phyloP scores from a whole-genome alignment of 2,888 invertebrate species.

The Tinea semifulvella region DNA sequence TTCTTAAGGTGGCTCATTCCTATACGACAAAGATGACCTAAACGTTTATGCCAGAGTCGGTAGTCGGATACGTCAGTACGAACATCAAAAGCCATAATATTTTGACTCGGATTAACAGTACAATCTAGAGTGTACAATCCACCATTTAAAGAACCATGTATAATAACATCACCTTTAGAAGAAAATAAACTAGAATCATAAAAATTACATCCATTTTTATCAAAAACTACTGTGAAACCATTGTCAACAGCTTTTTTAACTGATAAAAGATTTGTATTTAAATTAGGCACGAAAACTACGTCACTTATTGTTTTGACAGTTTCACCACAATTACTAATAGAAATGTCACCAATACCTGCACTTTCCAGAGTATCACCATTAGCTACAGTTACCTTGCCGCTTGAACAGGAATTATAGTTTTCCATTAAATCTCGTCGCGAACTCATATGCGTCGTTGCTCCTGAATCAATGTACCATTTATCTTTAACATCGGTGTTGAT shows the following conservation, averaged over 20 bases:
- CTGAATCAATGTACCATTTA: conserved; percentile 1
- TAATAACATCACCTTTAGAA: too few relatives aligned
- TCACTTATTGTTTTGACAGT: not conserved
- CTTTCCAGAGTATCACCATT: not conserved
- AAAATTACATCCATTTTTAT: too few relatives aligned
- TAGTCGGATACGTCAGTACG: too few relatives aligned
- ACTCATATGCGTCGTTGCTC: not conserved
- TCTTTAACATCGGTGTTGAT: not conserved
- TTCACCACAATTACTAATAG: not conserved
- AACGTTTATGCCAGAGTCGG: not conserved
- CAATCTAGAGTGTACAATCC: too few relatives aligned
- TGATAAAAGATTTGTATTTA: not conserved
- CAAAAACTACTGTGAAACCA: not conserved
- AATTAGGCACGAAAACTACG: not conserved
- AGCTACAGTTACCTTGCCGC: not conserved
- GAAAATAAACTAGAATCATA: too few relatives aligned
- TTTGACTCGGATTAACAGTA: too few relatives aligned
- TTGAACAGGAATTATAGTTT: not conserved
- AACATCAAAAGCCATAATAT: too few relatives aligned
- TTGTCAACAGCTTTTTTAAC: not conserved
- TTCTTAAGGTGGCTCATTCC: not conserved
- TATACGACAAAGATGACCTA: not conserved
- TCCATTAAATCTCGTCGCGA: not conserved
- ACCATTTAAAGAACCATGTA: too few relatives aligned
- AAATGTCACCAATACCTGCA: conserved; percentile 1